Evolutionary conservation across 2,888 invertebrate genomes (phyloP), one percentile per base, ranked within the genome.

Genomic region (Sipha maydis): DNA sequence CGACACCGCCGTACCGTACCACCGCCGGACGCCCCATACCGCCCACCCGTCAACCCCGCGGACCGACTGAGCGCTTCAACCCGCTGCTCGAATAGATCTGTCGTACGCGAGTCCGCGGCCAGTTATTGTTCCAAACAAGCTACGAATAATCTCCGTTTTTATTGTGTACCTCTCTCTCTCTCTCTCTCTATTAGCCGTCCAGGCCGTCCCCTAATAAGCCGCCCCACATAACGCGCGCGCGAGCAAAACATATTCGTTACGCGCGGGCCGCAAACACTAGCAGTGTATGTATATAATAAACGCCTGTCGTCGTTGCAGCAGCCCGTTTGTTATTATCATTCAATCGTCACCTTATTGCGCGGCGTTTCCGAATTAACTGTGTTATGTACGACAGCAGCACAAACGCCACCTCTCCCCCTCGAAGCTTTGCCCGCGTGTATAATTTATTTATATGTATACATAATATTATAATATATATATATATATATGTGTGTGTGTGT

Each of bases 341-440:
- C 88, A 75, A 88, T 88, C 73, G 88, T 88, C 88, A 82, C 86
- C 73, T 86, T 71, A 48, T 28, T 56, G n/a, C 73, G 78, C 85
- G 21, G 61, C 80, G 38, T 73, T 75, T 79, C 56, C 79, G 86
- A 86, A 73, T 79, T 25, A 38, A 86, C 78, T 19, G n/a, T 75
- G 56, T 21, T 48, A 80, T 48, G 14, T 11, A 11, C 48, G 41
- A 61, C n/a, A 25, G 34, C 19, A 41, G 5, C 11, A 28, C 69
- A 28, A 83, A 75, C 73, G 73, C 17, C 73, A 34, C 73, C 82
- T 25, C 28, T 31, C 82, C 71, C 82, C 82, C 38, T 31, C 19
- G 61, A 1, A 61, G 61, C 61, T 61, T 61, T 61, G 61, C 61
- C 2, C 61, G 7, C 56, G 19, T 8, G 21, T 8, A 8, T 25